These are phyloP conservation scores for Caenorhabditis sp. DNA, from an alignment of 2,888 invertebrate species.

Conservation along the genomic window DNA sequence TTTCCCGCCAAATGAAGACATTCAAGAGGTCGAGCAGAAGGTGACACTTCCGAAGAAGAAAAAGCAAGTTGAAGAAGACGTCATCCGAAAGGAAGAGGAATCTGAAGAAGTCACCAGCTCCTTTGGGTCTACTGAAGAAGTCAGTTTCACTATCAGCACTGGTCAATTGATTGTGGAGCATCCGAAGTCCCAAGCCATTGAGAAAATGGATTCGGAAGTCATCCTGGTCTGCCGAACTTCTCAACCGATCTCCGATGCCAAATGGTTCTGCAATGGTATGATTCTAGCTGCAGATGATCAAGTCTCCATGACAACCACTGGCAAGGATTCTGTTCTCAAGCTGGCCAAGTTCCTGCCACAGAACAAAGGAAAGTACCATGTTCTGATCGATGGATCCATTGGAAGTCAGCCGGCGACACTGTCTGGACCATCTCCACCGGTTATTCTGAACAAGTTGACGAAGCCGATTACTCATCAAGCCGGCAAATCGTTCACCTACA, in stretches of 20 bases:
- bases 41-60: slow-evolving; percentile 46
- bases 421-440: slow-evolving; percentile 65
- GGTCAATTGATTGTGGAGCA: slow-evolving; percentile 68
- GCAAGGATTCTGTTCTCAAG: slow-evolving; percentile 54
- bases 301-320: slow-evolving; percentile 33
- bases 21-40: slow-evolving; percentile 62
- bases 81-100: slow-evolving; percentile 34
- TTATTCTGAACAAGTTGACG: slow-evolving; percentile 59
- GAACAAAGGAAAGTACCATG: slow-evolving; percentile 70
- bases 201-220: slow-evolving; percentile 54
- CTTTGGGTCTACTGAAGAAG: slow-evolving; percentile 33
- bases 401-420: slow-evolving; percentile 68
- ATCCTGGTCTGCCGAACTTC: slow-evolving; percentile 56
- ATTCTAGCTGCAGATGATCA: slow-evolving; percentile 60
- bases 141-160: slow-evolving; percentile 34
- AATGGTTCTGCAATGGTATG: slow-evolving; percentile 74
- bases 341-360: slow-evolving; percentile 65
- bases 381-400: slow-evolving; percentile 66
- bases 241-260: slow-evolving; percentile 52
- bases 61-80: slow-evolving; percentile 22
- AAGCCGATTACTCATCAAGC: slow-evolving; percentile 67
- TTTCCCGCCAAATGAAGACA: slow-evolving; percentile 59
- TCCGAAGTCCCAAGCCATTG: slow-evolving; percentile 63
- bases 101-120: slow-evolving; percentile 13
- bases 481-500: slow-evolving; percentile 70